Evolutionary conservation across 2,797 vertebrate species (phyloP).

Genomic region (Huso huso): DNA sequence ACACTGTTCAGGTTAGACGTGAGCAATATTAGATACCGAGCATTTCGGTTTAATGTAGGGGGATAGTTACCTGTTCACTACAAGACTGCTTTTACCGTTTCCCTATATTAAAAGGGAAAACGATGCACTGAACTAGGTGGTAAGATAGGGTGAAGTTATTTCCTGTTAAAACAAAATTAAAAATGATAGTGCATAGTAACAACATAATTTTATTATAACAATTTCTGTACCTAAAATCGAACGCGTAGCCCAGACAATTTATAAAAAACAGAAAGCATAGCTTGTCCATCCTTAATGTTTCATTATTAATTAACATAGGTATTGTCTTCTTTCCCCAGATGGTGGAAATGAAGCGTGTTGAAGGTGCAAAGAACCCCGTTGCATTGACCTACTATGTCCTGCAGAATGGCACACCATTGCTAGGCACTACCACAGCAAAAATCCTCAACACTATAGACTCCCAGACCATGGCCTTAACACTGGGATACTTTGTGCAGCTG

Average conservation of each 20-base stretch:
- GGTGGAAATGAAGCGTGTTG: constrained; percentile 83
- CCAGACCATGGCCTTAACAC: constrained; percentile 89
- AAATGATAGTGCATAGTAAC: too few species aligned
- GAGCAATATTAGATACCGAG: too few species aligned
- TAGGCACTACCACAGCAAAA: constrained; percentile 86
- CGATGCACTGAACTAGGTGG: too few species aligned
- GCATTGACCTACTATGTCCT: constrained; percentile 92
- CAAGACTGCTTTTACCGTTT: too few species aligned
- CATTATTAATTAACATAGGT: too few species aligned
- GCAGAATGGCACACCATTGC: constrained; percentile 70
- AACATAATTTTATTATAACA: too few species aligned
- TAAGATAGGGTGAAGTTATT: constrained; percentile 18
- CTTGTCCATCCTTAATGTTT: too few species aligned
- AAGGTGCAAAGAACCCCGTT: constrained; percentile 79
- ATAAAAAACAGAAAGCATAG: too few species aligned
- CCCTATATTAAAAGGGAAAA: too few species aligned
- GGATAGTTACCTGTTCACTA: not conserved
- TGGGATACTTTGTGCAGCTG: constrained; percentile 90
- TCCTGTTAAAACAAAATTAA: constrained; percentile 29
- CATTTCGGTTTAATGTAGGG: constrained; percentile 10
- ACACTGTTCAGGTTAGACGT: constrained; percentile 84
- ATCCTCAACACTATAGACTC: constrained; percentile 92
- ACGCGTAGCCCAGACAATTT: too few species aligned
- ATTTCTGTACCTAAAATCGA: too few species aligned
- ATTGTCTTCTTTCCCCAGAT: constrained; percentile 60